Evolutionary conservation across 2,113 vertebrate species (phyloP).

Genomic region (Spilogale gracilis): DNA sequence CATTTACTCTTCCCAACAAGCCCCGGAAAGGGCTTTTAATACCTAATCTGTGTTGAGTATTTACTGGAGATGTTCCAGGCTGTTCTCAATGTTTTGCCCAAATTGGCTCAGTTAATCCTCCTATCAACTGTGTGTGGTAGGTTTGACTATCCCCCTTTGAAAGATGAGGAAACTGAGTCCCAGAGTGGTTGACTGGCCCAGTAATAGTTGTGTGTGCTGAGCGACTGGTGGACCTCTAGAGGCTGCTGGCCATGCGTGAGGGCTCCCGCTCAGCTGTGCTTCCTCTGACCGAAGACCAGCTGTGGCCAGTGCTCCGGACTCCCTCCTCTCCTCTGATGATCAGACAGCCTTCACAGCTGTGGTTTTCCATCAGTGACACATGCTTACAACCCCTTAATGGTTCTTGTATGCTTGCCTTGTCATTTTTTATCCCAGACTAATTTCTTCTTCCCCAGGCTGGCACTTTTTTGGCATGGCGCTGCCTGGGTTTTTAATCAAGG

Average conservation of each 20-base stretch:
- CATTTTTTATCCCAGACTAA: constrained; percentile 64
- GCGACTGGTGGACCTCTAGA: background rate
- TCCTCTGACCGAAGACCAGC: background rate
- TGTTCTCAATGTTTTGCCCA: background rate
- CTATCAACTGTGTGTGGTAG: background rate
- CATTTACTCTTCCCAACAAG: background rate
- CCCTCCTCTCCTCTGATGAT: rapidly evolving
- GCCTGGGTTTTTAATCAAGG: constrained; percentile 27
- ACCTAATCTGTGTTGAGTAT: background rate
- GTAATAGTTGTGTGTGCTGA: background rate
- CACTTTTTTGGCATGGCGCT: background rate
- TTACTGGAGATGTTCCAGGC: background rate
- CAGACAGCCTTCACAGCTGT: background rate
- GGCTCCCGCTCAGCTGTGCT: background rate
- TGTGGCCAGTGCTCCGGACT: background rate
- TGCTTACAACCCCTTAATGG: background rate
- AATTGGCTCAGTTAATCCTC: background rate
- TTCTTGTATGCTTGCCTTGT: background rate
- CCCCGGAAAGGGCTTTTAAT: background rate
- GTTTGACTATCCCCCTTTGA: background rate
- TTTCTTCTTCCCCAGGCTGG: constrained; percentile 53
- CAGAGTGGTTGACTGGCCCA: background rate
- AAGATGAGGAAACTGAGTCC: constrained; percentile 10
- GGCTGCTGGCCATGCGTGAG: background rate
- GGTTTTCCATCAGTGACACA: background rate